Percentiles rank a stretch among this genome's conserved stretches.
These are phyloP conservation scores for Halcyon senegalensis DNA, from an alignment of 2,113 vertebrate genomes.

Conservation along the genomic window DNA sequence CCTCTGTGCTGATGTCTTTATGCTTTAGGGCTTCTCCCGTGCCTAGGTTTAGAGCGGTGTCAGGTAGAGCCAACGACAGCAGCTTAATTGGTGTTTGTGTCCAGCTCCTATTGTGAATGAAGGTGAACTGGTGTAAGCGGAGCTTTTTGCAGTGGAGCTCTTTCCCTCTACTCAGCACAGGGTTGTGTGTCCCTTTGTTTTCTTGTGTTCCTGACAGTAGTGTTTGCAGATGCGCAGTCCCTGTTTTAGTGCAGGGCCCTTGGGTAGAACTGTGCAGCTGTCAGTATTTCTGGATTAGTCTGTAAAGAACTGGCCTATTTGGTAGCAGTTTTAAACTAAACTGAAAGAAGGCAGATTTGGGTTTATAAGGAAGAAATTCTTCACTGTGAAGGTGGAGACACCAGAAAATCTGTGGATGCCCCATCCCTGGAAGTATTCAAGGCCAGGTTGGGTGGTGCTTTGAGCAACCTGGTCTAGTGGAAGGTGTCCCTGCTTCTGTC, in stretches of 20 bases:
- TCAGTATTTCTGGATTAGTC: background rate
- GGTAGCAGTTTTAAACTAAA: background rate
- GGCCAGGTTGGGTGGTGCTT: background rate
- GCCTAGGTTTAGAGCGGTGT: background rate
- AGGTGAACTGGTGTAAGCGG: background rate
- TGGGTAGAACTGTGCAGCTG: background rate
- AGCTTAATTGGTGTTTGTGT: fast-evolving
- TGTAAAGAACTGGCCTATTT: background rate
- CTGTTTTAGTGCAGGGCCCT: background rate
- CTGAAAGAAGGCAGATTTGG: background rate
- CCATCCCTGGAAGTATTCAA: background rate
- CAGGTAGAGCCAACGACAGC: fast-evolving
- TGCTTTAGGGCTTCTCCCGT: background rate
- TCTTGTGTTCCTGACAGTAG: background rate
- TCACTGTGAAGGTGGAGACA: fast-evolving
- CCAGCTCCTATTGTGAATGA: background rate
- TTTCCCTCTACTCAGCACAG: background rate
- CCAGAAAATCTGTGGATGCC: background rate
- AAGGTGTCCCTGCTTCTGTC: background rate
- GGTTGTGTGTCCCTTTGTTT: background rate
- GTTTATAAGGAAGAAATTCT: background rate
- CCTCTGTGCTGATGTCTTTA: background rate
- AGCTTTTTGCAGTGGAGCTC: too few species aligned
- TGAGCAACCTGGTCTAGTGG: fast-evolving
- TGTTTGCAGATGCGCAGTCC: background rate